phyloP scores from a whole-genome alignment of 1,140 invertebrate genomes.

The Cephus cinctus region DNA sequence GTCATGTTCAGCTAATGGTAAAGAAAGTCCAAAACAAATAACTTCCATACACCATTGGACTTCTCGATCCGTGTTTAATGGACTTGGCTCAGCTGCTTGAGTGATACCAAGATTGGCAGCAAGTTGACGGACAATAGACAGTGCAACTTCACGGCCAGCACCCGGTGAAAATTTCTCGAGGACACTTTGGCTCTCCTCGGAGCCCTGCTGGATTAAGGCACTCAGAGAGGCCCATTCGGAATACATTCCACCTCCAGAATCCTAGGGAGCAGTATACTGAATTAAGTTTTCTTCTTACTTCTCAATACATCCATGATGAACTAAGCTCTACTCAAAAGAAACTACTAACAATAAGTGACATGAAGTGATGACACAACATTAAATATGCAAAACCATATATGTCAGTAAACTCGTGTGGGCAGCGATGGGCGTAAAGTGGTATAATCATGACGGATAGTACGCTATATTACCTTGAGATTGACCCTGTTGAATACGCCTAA shows the following conservation, averaged over 20 bases:
- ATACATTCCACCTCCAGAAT: conserved; percentile 71
- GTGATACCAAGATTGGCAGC: conserved; percentile 74
- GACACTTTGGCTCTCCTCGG: conserved; percentile 74
- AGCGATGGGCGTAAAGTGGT: no score
- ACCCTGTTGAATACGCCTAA: conserved; percentile 73
- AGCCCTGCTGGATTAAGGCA: conserved; percentile 64
- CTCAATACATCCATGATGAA: no score
- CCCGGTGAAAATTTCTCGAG: conserved; percentile 80
- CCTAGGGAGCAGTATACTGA: conserved; percentile 29
- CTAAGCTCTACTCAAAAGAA: no score
- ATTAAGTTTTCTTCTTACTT: no score
- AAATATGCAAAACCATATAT: no score
- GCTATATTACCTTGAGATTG: conserved; percentile 68
- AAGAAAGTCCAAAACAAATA: conserved; percentile 86
- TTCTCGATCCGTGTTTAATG: conserved; percentile 74
- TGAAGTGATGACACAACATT: no score
- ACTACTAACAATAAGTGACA: no score
- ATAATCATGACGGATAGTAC: no score
- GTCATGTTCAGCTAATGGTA: conserved; percentile 89
- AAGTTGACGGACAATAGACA: conserved; percentile 80
- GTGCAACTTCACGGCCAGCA: conserved; percentile 78
- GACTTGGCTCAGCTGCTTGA: conserved; percentile 74
- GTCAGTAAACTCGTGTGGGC: no score
- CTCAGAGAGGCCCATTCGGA: conserved; percentile 82
- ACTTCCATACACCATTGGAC: conserved; percentile 93